phyloP scores from a whole-genome alignment of 2,797 vertebrate genomes.

The Apogon hyalosoma region DNA sequence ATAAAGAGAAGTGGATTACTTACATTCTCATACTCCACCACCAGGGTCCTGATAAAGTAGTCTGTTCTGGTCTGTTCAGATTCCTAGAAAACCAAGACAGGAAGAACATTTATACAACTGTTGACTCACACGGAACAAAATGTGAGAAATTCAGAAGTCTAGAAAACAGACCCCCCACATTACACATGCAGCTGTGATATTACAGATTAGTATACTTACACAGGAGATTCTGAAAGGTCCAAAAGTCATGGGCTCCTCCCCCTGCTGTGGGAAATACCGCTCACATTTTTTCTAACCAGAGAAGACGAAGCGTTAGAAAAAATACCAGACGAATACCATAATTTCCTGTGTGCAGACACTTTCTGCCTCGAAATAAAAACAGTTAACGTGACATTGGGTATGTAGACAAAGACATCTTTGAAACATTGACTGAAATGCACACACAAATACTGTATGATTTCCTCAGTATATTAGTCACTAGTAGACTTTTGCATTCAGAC shows the following conservation, averaged over 20 bases:
- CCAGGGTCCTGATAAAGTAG: conserved; percentile 92
- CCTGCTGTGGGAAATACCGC: conserved; percentile 91
- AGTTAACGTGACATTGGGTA: conserved; percentile 13
- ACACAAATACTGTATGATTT: background rate
- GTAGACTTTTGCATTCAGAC: background rate
- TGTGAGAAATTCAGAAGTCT: conserved; percentile 36
- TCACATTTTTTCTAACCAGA: conserved; percentile 96
- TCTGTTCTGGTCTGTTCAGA: conserved; percentile 93
- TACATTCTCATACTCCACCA: conserved; percentile 93
- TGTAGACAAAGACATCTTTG: background rate
- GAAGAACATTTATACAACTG: conserved; percentile 21
- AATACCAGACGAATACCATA: conserved; percentile 45
- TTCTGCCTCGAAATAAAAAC: conserved; percentile 28
- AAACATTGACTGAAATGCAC: no score
- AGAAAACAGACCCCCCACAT: conserved; percentile 2
- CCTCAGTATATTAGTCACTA: background rate
- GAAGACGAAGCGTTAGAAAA: conserved; percentile 56
- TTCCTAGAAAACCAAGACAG: conserved; percentile 85
- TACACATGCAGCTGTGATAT: conserved; percentile 33
- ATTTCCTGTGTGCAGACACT: conserved; percentile 44
- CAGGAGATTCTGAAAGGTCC: conserved; percentile 95
- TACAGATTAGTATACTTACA: conserved; percentile 86
- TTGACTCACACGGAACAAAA: conserved; percentile 38
- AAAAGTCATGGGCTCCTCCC: conserved; percentile 90
- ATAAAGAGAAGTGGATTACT: conserved; percentile 51